These are phyloP conservation scores for Corythornis madagascariensis DNA, from an alignment of 2,113 vertebrate species.

Conservation along the genomic window DNA sequence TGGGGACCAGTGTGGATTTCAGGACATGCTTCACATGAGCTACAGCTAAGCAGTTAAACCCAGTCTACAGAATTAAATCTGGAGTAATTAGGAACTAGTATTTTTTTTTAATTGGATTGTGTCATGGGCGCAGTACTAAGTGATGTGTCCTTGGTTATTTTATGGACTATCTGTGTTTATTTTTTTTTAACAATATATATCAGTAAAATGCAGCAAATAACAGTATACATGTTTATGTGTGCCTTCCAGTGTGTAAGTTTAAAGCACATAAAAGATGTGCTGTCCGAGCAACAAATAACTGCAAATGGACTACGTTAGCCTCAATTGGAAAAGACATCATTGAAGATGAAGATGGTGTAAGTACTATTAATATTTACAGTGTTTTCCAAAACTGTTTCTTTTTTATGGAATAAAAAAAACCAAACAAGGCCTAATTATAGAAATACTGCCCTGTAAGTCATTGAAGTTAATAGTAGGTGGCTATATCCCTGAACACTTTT, in stretches of 20 bases:
- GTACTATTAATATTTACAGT: background rate
- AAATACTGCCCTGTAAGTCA: background rate
- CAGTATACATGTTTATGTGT: background rate
- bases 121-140: background rate
- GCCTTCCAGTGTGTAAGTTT: slow-evolving; percentile 93
- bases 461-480: background rate
- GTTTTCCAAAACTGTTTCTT: background rate
- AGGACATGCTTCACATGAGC: background rate
- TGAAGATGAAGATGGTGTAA: slow-evolving; percentile 96
- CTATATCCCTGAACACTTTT: background rate
- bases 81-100: background rate
- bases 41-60: background rate
- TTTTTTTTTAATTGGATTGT: background rate
- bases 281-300: slow-evolving; percentile 96
- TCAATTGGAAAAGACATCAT: slow-evolving; percentile 97
- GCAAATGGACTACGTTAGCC: slow-evolving; percentile 97
- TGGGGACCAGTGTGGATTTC: rapidly evolving
- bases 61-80: background rate
- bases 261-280: slow-evolving; percentile 99
- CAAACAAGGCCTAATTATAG: background rate
- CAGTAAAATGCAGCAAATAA: background rate
- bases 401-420: background rate
- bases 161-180: background rate
- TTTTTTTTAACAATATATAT: background rate
- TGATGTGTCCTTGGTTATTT: background rate